These are phyloP conservation scores for Drosophila nr. fundita DNA, from an alignment of 2,888 invertebrate species.

Conservation along the genomic window DNA sequence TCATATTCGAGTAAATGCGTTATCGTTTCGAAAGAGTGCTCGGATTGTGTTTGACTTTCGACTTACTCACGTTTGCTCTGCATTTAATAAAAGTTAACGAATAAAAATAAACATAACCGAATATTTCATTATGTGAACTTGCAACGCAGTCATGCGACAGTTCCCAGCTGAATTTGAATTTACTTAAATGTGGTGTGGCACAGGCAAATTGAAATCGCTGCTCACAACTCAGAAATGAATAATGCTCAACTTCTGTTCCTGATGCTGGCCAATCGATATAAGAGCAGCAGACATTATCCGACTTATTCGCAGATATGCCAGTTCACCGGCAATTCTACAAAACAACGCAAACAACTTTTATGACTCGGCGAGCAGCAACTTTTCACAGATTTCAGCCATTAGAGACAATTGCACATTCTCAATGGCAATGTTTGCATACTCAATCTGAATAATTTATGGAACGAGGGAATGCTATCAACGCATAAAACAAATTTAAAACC, in stretches of 20 bases:
- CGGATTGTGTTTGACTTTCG: slow-evolving; percentile 12
- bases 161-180: not conserved
- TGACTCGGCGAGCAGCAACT: not conserved
- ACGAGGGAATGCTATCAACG: not conserved
- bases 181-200: not conserved
- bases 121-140: slow-evolving; percentile 6
- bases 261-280: not conserved
- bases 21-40: not conserved
- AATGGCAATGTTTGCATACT: not conserved
- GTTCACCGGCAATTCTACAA: not conserved
- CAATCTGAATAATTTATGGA: not conserved
- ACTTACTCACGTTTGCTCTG: not conserved
- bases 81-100: not conserved
- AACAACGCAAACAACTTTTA: not conserved
- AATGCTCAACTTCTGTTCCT: not conserved
- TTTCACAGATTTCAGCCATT: not conserved
- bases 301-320: not conserved
- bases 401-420: not conserved
- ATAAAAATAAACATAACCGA: not conserved
- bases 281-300: not conserved
- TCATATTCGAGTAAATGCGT: slow-evolving; percentile 8
- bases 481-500: too few species aligned
- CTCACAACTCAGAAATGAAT: not conserved
- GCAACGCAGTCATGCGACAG: not conserved
- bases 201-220: slow-evolving; percentile 6